phyloP scores from a whole-genome alignment of 2,888 invertebrate genomes.

The Limnephilus rhombicus region DNA sequence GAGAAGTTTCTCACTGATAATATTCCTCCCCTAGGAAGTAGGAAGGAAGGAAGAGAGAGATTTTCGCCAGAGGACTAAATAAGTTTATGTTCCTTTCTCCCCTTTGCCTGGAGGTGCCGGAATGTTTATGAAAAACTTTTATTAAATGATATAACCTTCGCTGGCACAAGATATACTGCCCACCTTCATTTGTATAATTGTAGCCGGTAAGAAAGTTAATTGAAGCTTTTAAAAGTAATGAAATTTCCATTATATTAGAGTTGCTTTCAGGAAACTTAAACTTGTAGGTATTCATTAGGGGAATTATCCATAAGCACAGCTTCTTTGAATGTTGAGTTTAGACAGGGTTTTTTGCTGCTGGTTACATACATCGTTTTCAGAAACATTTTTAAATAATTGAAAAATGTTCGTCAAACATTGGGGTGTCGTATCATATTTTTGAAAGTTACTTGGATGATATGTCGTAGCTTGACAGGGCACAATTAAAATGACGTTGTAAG shows the following conservation, averaged over 20 bases:
- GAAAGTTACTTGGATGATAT: no score
- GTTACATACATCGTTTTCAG: neutral
- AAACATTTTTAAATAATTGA: neutral
- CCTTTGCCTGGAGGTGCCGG: slow-evolving; percentile 8
- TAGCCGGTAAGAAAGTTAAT: neutral
- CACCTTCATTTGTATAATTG: neutral
- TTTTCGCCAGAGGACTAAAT: slow-evolving; percentile 47
- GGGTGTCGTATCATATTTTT: no score
- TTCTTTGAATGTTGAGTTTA: neutral
- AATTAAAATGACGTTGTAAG: no score
- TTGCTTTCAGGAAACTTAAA: neutral
- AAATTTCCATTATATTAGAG: neutral
- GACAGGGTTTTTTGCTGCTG: neutral
- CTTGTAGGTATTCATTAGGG: neutral
- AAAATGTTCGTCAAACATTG: neutral
- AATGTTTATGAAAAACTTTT: slow-evolving; percentile 61
- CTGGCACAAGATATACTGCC: neutral
- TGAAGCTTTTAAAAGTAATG: neutral
- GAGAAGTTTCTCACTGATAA: neutral
- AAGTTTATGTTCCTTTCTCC: slow-evolving; percentile 36
- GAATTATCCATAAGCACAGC: neutral
- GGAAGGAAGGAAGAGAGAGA: slow-evolving; percentile 28
- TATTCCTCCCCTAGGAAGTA: neutral
- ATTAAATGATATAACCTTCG: slow-evolving; percentile 49
- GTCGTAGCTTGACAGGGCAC: no score